Evolutionary conservation across 2,888 invertebrate species (phyloP), one percentile per base, ranked within the genome.

Genomic region (Ichneumon xanthorius): DNA sequence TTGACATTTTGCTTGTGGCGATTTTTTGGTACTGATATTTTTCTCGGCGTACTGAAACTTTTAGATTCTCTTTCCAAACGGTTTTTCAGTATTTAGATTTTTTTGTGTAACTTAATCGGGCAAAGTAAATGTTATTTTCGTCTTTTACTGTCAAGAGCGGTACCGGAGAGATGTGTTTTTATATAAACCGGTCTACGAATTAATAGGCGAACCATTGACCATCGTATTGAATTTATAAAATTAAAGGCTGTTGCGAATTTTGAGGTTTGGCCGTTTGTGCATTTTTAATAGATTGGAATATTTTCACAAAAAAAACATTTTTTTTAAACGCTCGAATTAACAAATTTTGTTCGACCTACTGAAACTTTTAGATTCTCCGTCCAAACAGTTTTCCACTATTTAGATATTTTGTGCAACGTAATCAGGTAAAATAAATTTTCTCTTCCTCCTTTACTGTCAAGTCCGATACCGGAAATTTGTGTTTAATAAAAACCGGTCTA

Each of bases 201-300:
- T 14, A 26, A 7, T 58, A 11, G 16, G 63, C 77, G 40, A 40
- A 19, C 14, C n/a, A 55, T 75, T 70, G 26, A 48, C 68, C 50
- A 16, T 61, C 6, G 14, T 33, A n/a, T 82, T 16, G 37, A 48
- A 48, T 55, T 30, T 55, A 22, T 33, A 16, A 16, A 61, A 48
- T 33, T 9, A n/a, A 45, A 68, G 22, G 37, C 37, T 7, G 37
- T 68, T 72, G 33, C 5, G 33, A 40, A 77, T 72, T 71, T 65
- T 48, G 48, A 30, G 30, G 19, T n/a, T 40, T 9, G 16, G 45
- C 1, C 6, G 19, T 45, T 65, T 65, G 50, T 63, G 22, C 55
- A 45, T 53, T 53, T 30, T 45, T 5, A 6, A 65, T 16, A 2
- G 11, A 3, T 53, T 30, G 5, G 19, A 72, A 37, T 40, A 33